Evolutionary conservation across 2,113 vertebrate species (phyloP).

Genomic region (Sus scrofa): T2T-Sscrofa CM000818.6:16202501-16203000

Average conservation of each 20-base stretch:
- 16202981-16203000: background rate
- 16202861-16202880: background rate
- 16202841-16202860: background rate
- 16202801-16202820: too few species aligned
- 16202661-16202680: too few species aligned
- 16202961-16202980: background rate
- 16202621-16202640: too few species aligned
- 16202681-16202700: too few species aligned
- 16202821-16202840: background rate
- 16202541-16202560: background rate
- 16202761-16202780: too few species aligned
- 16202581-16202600: background rate
- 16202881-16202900: background rate
- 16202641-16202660: too few species aligned
- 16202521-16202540: background rate
- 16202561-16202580: background rate
- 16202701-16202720: too few species aligned
- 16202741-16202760: too few species aligned
- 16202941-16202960: background rate
- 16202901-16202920: background rate
- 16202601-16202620: too few species aligned
- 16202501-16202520: constrained; percentile 12
- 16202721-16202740: too few species aligned
- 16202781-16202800: too few species aligned
- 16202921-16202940: background rate